Evolutionary conservation across 2,797 vertebrate genomes (phyloP).

Genomic region (Dallia pectoralis): DNA sequence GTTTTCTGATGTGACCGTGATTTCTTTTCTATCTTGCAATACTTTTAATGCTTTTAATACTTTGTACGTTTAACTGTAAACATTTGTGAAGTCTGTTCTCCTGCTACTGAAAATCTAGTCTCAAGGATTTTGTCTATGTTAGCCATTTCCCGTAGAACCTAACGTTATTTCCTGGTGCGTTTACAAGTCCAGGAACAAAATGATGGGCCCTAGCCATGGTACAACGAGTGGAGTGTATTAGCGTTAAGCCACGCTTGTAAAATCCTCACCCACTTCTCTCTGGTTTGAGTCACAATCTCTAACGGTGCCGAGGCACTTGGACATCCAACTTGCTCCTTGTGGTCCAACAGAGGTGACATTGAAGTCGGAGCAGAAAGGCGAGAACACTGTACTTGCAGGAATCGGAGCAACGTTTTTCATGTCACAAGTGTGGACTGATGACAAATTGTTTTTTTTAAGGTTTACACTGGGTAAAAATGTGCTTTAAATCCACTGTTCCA

Average conservation of each 20-base stretch:
- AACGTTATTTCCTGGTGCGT: not conserved
- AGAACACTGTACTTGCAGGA: slow-evolving; percentile 44
- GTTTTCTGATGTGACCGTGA: not conserved
- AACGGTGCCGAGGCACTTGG: not conserved
- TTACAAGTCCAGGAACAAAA: not conserved
- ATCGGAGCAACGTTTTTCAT: slow-evolving; percentile 38
- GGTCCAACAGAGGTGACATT: slow-evolving; percentile 51
- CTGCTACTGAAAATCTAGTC: not conserved
- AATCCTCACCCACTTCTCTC: not conserved
- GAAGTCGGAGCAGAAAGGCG: slow-evolving; percentile 24
- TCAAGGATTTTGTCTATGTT: not conserved
- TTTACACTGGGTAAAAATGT: not conserved
- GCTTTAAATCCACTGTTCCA: not conserved
- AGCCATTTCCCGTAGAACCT: not conserved
- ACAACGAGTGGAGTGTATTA: not conserved
- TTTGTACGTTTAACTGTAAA: slow-evolving; percentile 29
- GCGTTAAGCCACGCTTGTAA: not conserved
- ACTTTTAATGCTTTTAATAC: slow-evolving; percentile 15
- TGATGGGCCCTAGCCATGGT: not conserved
- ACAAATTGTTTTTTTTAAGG: not conserved
- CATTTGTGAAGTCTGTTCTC: slow-evolving; percentile 12
- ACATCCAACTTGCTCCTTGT: not conserved
- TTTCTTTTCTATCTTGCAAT: slow-evolving; percentile 1
- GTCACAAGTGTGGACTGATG: not conserved
- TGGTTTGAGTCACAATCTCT: slow-evolving; percentile 5